Base-by-base conservation (phyloP, 2,113 vertebrate species). In the Oreochromis spilurus region DNA sequence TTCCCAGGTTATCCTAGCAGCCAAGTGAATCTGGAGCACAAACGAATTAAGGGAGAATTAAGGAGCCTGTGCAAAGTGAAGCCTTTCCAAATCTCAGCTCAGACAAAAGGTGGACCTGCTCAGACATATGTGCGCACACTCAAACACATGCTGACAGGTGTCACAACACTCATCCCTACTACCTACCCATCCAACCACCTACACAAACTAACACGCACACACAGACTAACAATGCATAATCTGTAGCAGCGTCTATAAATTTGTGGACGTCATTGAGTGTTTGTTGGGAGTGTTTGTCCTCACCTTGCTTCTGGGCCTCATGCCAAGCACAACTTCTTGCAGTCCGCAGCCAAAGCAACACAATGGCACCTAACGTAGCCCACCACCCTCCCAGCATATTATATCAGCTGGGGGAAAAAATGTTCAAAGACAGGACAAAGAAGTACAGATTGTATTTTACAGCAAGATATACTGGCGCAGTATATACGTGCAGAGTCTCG, bases 21-120 rank as follows among this genome's bases (percentile, higher is more conserved):
- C 96, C 96, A 95, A 97, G 97, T 95, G 96, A 97, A 97, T 97
- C 95, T 89, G 96, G 97, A 96, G 97, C 97, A 96, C 97, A 97
- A 97, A 97, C 97, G 97, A 98, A 98, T 98, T 97, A 97, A 91
- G 97, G 96, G 96, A 97, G 97, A 98, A 97, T 97, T 97, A 98
- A 97, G 96, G 95, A 96, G 96, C 94, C 95, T 96, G 96, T 96
- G 95, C 95, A 96, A 96, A 97, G 95, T 96, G 96, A 97, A 97
- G 96, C 96, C 96, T 97, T 96, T 97, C 96, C 95, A 96, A 97
- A 97, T 97, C 97, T 97, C 96, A 87, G 95, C 93, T 83, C 94
- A 96, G 96, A 98, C 97, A 96, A 98, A 98, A 98, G 96, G 96
- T 96, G 96, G 94, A 48, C 55, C 53, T 34, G 82, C 89, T 79